A percentile compares a stretch with the other conserved stretches of the same genome.
These are phyloP conservation scores for Cossypha caffra DNA, from an alignment of 2,797 vertebrate species.

Conservation along the genomic window DNA sequence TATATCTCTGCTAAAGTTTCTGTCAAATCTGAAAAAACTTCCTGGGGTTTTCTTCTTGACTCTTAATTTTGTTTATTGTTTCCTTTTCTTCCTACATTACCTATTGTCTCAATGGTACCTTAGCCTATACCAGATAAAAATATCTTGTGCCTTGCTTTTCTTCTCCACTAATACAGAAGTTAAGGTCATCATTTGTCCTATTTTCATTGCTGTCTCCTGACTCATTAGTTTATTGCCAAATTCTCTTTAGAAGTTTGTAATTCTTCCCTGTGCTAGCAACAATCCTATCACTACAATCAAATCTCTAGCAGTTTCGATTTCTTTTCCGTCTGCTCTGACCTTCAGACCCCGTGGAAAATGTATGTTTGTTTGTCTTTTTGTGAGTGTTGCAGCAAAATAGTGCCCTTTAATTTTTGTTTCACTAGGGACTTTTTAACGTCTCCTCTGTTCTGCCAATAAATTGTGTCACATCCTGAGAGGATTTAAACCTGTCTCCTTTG, in stretches of 20 bases:
- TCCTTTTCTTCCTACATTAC: background rate
- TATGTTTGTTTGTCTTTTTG: background rate
- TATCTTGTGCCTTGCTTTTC: background rate
- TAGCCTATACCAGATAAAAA: background rate
- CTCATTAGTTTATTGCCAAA: background rate
- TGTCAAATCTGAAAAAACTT: background rate
- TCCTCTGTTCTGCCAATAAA: constrained; percentile 27
- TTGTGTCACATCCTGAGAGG: constrained; percentile 11
- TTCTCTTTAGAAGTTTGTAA: constrained; percentile 10
- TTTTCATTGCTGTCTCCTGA: background rate
- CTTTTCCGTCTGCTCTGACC: constrained; percentile 12
- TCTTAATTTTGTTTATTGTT: background rate
- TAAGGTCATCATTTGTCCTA: background rate
- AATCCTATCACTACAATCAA: background rate
- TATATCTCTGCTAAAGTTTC: background rate
- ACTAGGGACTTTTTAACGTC: background rate
- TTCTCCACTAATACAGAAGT: background rate
- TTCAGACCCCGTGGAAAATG: background rate
- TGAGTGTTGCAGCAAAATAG: constrained; percentile 3
- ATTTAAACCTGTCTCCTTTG: constrained; percentile 24
- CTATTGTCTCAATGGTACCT: background rate
- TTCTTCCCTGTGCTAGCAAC: background rate
- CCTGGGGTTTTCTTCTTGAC: background rate
- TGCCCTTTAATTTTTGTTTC: constrained; percentile 45
- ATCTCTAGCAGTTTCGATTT: constrained; percentile 17